Conservation (phyloP, 2,888 invertebrate species). For the Villa cingulata region DNA sequence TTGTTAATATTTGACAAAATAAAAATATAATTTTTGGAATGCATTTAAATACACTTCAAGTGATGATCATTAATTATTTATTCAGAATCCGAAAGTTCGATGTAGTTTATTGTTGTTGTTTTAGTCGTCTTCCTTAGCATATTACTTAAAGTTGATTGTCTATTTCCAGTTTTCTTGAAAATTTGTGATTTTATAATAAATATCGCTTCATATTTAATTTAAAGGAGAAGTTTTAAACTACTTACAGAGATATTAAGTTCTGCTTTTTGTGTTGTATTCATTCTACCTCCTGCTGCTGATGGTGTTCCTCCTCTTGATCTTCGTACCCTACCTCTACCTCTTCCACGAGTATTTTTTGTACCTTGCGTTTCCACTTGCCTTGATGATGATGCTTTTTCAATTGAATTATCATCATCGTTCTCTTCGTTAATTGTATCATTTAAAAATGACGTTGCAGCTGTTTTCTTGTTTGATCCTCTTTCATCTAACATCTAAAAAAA, state of each 20-base stretch:
- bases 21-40: no score
- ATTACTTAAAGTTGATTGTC: no score
- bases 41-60: no score
- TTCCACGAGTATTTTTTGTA: constrained; percentile 23
- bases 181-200: no score
- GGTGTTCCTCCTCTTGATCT: constrained; percentile 17
- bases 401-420: constrained; percentile 1
- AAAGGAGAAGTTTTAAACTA: no score
- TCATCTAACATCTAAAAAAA: constrained; percentile 11
- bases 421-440: constrained; percentile 36
- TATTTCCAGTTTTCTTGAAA: no score
- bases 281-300: constrained; percentile 22
- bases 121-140: no score
- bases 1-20: no score
- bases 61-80: no score
- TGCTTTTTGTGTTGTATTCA: constrained; percentile 22
- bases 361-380: constrained; percentile 12
- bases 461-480: constrained; percentile 7
- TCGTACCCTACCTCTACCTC: constrained; percentile 16
- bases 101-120: no score
- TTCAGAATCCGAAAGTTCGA: no score
- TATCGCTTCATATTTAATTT: no score
- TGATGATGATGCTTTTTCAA: background rate
- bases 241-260: constrained; percentile 9
- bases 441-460: constrained; percentile 19